A percentile compares a stretch with the other conserved stretches of the same genome.
Conservation (phyloP, 35 echinoderm and acorn worm genomes). For the Anneissia japonica region DNA sequence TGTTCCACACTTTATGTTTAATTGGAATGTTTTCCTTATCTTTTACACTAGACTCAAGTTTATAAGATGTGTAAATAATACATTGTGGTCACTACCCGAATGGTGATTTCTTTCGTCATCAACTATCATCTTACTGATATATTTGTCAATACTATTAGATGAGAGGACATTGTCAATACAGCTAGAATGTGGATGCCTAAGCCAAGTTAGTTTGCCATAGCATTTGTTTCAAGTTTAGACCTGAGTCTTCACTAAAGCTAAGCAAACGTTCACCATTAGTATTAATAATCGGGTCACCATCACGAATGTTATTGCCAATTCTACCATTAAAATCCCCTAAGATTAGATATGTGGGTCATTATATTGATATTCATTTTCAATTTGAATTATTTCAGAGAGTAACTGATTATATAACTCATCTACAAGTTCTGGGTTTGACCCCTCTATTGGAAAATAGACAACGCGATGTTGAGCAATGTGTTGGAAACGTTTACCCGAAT, state of each 20-base stretch:
- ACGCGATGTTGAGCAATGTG: not conserved
- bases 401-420: not conserved
- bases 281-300: not conserved
- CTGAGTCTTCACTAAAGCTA: too few species aligned
- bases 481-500: not conserved
- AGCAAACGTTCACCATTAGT: not conserved
- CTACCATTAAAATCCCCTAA: not conserved
- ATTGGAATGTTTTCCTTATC: not conserved
- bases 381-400: not conserved
- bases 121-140: not conserved
- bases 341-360: not conserved
- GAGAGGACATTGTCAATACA: not conserved
- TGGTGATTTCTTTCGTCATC: not conserved
- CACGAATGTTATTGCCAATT: not conserved
- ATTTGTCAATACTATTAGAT: not conserved
- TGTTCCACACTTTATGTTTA: not conserved
- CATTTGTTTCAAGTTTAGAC: not conserved
- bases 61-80: not conserved
- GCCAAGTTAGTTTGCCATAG: not conserved
- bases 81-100: not conserved
- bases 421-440: not conserved
- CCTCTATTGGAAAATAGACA: not conserved
- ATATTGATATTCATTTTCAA: not conserved
- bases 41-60: not conserved
- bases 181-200: not conserved